Base-by-base conservation (phyloP, 1,140 invertebrate species). In the Propsilocerus akamusi region DNA sequence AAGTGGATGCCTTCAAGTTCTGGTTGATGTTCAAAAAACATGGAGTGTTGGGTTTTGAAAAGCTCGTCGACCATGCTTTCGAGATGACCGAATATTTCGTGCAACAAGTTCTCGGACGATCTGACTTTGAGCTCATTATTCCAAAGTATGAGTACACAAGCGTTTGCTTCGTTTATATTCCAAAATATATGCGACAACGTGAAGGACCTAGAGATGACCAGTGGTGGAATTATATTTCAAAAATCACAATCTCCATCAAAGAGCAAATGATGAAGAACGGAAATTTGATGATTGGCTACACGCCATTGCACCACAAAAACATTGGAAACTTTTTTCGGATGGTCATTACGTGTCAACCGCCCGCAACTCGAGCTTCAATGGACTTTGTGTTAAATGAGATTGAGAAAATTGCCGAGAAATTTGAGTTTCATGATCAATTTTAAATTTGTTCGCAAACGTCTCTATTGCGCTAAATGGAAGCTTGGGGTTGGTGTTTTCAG, bases 161-260 rank as follows among this genome's bases (percentile, higher is more conserved):
- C 59, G 76, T 96, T 0, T 93, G 87, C 59, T 95, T 95, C 59
- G 95, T 89, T 89, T 96, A 89, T 59, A 76, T 95, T 48, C 91
- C 92, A 1, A 69, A 67, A 5, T 75, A 70, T n/a, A 71, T 94
- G 69, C 67, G 85, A 46, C 62, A 62, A 2, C 53, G 72, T 41
- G 55, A 70, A n/a, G 75, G 82, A 59, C n/a, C n/a, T n/a, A 75
- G 72, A 32, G 59, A 68, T 0, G 69, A 75, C 3, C 88, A 83
- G 81, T 81, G 77, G 75, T 58, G 72, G 0, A 65, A 74, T 37
- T 60, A 41, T 37, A 52, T 26, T 11, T 50, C 12, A 50, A 37
- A 46, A 49, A 51, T 52, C 46, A 6, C 59, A 87, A 82, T 72
- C 94, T 23, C 86, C 89, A 80, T 96, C 5, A 96, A 96, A 60